These are phyloP conservation scores for Tachycineta bicolor DNA, from an alignment of 2,113 vertebrate species.

Conservation along the genomic window DNA sequence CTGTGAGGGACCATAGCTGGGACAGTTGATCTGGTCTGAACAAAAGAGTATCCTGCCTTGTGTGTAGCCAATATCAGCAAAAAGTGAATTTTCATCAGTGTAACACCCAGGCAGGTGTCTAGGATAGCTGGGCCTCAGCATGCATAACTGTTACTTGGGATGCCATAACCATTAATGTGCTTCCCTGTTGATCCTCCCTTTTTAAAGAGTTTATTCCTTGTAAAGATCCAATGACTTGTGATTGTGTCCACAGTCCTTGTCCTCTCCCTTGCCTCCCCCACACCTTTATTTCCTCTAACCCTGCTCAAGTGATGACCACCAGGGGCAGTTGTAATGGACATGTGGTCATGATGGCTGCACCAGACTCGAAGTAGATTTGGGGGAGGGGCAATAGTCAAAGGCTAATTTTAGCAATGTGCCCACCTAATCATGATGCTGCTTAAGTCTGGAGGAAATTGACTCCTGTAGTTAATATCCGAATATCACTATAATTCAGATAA, in stretches of 20 bases:
- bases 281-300: no score
- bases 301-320: background rate
- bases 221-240: background rate
- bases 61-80: accelerated
- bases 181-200: background rate
- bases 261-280: background rate
- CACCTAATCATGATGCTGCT: no score
- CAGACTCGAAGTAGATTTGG: background rate
- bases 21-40: background rate
- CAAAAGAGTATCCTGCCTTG: background rate
- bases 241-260: background rate
- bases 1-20: background rate
- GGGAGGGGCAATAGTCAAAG: background rate
- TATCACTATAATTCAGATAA: background rate
- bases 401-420: background rate
- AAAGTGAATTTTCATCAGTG: background rate
- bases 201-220: background rate
- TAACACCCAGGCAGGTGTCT: background rate
- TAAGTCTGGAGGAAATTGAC: background rate
- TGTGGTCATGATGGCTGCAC: background rate
- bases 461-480: background rate
- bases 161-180: no score
- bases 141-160: accelerated
- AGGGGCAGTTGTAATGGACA: accelerated
- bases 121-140: background rate